Evolutionary conservation across 2,888 invertebrate genomes (phyloP), one percentile per base, ranked within the genome.

Genomic region (Callimorpha dominula): DNA sequence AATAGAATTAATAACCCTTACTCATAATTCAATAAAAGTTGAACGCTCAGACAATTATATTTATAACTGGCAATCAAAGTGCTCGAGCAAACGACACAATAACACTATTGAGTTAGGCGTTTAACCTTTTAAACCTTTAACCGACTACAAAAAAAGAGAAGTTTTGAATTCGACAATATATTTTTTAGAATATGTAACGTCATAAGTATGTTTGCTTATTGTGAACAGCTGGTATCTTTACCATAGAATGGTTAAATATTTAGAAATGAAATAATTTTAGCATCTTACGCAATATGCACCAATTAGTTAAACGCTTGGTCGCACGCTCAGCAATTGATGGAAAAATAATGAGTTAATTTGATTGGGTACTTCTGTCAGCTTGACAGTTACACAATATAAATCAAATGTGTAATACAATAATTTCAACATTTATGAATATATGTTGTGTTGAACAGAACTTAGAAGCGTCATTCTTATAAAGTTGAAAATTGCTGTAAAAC

Each of bases 251-350:
- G 31, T 31, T 31, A 31, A 31, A 31, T 31, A 1, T 31, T 31
- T 31, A 31, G 31, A n/a, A n/a, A n/a, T n/a, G n/a, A n/a, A n/a
- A n/a, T n/a, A n/a, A n/a, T n/a, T n/a, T n/a, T n/a, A n/a, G n/a
- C n/a, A n/a, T n/a, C 31, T 31, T 31, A 31, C 31, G 31, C 31
- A 31, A 31, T 31, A 31, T 2, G 2, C 31, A n/a, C 15, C n/a
- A 42, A 64, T 64, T 70, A 63, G 50, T 70, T 49, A 31, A 20
- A 62, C 63, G 69, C 46, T n/a, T 69, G n/a, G 20, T 40, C 31
- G 31, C 31, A 31, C 52, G 43, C 49, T 31, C 50, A 40, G 9
- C 46, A 5, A 49, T 8, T 60, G 62, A 49, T 7, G 11, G 40
- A 50, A n/a, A 49, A 49, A 50, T 49, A 46, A 57, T 60, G 20